Base-by-base conservation (phyloP, 2,888 invertebrate species). In the Coremacera marginata region DNA sequence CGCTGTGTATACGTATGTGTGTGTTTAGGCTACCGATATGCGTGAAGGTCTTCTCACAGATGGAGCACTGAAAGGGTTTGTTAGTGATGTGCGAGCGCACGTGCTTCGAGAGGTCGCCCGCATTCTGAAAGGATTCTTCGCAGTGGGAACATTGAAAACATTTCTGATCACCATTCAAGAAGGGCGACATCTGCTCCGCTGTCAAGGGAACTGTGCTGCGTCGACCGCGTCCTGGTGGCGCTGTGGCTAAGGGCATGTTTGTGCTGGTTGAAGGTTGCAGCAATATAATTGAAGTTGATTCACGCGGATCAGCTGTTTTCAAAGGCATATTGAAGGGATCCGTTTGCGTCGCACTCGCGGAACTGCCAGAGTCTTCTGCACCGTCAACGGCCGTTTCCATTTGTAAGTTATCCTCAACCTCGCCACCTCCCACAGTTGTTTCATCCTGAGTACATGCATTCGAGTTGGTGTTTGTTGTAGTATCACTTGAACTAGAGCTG, bases 11-110 rank as follows among this genome's bases (percentile, higher is more conserved):
- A 34, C 90, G 86, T 76, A 89, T 88, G 81, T 89, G 89, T 0
- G 90, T 89, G 75, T 89, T 90, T 49, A 89, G 84, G 78, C 89
- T 89, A 55, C 90, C 89, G 70, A 90, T 90, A 79, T 89, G 89
- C 3, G 89, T 90, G 71, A 89, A 89, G 2, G 88, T 88, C 79
- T 89, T 89, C 78, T 88, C 85, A 79, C 89, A 89, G 65, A 89
- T 89, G 11, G 88, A 88, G 80, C 89, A 89, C 78, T 89, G 89
- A 78, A 88, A 89, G 2, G 89, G 90, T 80, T 89, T 89, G 76
- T 89, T 89, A 19, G 88, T 86, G 37, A 89, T 89, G 80, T 89
- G 89, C 25, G 89, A 89, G 2, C 89, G 87, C 3, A 90, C 90
- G 73, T 89, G 89, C 79, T 89, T 89, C 0, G 89, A 89, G n/a